A percentile compares a stretch with the other conserved stretches of the same genome.
phyloP scores from a whole-genome alignment of 2,113 vertebrate species.

The Upupa epops region DNA sequence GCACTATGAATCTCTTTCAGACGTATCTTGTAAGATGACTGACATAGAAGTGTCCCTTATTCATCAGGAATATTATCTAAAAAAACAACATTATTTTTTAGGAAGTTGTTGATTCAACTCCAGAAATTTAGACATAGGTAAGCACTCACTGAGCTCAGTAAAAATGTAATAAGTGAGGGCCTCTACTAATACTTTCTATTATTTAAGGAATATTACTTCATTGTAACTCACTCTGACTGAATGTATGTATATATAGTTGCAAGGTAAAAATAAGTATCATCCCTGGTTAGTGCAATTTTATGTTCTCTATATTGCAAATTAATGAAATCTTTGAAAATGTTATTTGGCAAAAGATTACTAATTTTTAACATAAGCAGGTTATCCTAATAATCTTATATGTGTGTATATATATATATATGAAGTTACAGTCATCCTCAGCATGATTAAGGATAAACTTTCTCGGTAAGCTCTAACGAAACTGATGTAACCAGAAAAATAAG shows the following conservation, averaged over 20 bases:
- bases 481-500: constrained; percentile 50
- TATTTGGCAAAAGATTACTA: neutral
- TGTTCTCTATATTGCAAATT: neutral
- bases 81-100: neutral
- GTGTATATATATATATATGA: too few species aligned
- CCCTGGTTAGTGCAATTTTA: neutral
- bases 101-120: neutral
- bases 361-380: neutral
- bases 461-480: constrained; percentile 44
- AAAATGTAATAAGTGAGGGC: neutral
- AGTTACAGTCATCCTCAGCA: neutral
- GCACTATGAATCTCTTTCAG: neutral
- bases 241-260: neutral
- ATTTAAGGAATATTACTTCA: neutral
- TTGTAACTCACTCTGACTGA: neutral
- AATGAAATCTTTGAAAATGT: neutral
- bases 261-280: neutral
- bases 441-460: constrained; percentile 38
- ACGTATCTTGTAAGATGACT: neutral
- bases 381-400: neutral
- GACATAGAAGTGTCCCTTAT: neutral
- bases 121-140: neutral
- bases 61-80: neutral
- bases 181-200: neutral
- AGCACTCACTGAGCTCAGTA: neutral